phyloP scores from a whole-genome alignment of 2,888 invertebrate species.

The Tetheella fluctuosa region DNA sequence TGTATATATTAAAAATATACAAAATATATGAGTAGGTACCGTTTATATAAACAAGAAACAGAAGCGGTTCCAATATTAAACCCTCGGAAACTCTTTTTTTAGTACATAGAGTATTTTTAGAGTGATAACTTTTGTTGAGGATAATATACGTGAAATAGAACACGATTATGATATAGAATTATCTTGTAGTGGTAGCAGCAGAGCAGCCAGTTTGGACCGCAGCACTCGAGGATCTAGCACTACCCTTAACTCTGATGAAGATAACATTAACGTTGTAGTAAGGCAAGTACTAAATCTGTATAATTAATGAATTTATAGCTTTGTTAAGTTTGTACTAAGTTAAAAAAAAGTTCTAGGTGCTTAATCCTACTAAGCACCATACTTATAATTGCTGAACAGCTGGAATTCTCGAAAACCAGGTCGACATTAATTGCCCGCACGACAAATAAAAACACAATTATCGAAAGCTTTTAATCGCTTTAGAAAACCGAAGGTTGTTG shows the following conservation, averaged over 20 bases:
- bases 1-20: too few relatives aligned
- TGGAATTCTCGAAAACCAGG: background rate
- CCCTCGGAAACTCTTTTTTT: too few relatives aligned
- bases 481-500: conserved; percentile 34
- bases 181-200: conserved; percentile 66
- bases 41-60: too few relatives aligned
- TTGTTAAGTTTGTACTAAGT: too few relatives aligned
- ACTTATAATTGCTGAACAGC: background rate
- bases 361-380: background rate
- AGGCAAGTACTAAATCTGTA: conserved; percentile 78
- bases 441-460: conserved; percentile 11
- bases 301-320: too few relatives aligned
- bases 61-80: too few relatives aligned
- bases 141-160: too few relatives aligned
- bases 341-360: too few relatives aligned
- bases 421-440: background rate
- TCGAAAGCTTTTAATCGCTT: conserved; percentile 17
- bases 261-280: conserved; percentile 95
- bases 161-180: too few relatives aligned
- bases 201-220: conserved; percentile 70
- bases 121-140: too few relatives aligned
- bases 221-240: conserved; percentile 76
- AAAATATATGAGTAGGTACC: too few relatives aligned
- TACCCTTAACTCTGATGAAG: conserved; percentile 85
- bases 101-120: too few relatives aligned